A percentile compares a stretch with the other conserved stretches of the same genome.
phyloP scores from a whole-genome alignment of 2,113 vertebrate species.

The Scophthalmus maximus region DNA sequence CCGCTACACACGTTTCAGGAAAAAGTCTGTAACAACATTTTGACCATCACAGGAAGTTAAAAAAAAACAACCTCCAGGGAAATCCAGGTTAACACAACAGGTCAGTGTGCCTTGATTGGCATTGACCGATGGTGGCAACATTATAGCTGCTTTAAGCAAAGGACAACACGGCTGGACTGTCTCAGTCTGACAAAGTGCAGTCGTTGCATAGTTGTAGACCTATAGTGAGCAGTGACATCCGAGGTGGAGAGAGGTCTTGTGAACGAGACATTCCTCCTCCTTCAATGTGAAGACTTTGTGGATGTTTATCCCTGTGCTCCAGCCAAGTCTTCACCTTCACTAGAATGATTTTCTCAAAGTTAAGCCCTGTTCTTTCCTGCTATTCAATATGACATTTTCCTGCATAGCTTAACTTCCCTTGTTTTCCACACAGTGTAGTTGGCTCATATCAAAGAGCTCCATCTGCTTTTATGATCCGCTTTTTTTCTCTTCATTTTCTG shows the following conservation, averaged over 20 bases:
- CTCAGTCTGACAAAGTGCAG: neutral
- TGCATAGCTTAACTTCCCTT: neutral
- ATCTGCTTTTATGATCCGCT: constrained; percentile 10
- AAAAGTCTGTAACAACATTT: neutral
- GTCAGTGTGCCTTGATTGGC: neutral
- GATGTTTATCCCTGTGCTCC: constrained; percentile 7
- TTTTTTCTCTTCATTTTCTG: constrained; percentile 14
- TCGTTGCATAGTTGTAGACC: neutral
- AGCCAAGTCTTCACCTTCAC: neutral
- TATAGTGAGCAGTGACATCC: neutral
- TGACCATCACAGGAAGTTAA: neutral
- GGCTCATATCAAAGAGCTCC: neutral
- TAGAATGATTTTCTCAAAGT: neutral
- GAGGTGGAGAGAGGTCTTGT: constrained; percentile 12
- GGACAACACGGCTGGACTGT: neutral
- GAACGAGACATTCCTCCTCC: constrained; percentile 30
- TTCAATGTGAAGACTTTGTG: neutral
- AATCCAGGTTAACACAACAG: neutral
- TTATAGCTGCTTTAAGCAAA: neutral
- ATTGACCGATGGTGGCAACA: neutral
- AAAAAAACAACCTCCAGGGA: neutral
- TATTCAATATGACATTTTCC: constrained; percentile 14
- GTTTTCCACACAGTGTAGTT: neutral
- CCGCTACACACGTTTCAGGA: neutral
- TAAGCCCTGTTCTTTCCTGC: neutral